Evolutionary conservation across 2,888 invertebrate species (phyloP), one percentile per base, ranked within the genome.

Genomic region (Agonopterix arenella): DNA sequence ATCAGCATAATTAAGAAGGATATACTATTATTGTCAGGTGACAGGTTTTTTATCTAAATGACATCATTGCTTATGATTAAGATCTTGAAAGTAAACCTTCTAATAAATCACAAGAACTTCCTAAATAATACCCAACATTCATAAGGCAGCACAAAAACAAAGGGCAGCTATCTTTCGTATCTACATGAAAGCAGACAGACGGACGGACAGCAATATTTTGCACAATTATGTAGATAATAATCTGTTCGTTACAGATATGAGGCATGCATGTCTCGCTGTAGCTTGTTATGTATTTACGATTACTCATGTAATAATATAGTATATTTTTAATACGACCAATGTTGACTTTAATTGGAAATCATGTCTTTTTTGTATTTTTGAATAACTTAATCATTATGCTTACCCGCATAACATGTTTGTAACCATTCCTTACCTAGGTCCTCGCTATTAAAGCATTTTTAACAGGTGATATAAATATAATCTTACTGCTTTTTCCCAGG

Each of bases 191-290:
- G 61, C 68, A 64, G 66, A 74, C 74, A 75, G 70, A 79, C 75
- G 66, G 67, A 73, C 73, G 69, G 69, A 78, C 70, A 57, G 71
- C 72, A 68, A 77, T 78, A 80, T 80, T 82, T 84, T 79, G 73
- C 71, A 78, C 79, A 85, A 84, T 83, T 83, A 83, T 70, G 64
- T 56, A 67, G 84, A 84, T 85, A 71, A 56, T 51, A 63, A 85
- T 84, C 83, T 64, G 51, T 54, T 55, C 58, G 65, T 57, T 64
- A 70, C 72, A 70, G 73, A 77, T 75, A 79, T 68, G 69, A 70
- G 68, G 65, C 70, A 70, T 70, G 73, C 71, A 67, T 63, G 68
- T 68, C 28, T 57, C 55, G 59, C 66, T 65, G 61, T 60, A 56
- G 60, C 64, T 64, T 57, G 61, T 67, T 64, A 64, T 62, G 60